Evolutionary conservation across 2,888 invertebrate genomes (phyloP).

Genomic region (Thecocarcelia acutangulata): DNA sequence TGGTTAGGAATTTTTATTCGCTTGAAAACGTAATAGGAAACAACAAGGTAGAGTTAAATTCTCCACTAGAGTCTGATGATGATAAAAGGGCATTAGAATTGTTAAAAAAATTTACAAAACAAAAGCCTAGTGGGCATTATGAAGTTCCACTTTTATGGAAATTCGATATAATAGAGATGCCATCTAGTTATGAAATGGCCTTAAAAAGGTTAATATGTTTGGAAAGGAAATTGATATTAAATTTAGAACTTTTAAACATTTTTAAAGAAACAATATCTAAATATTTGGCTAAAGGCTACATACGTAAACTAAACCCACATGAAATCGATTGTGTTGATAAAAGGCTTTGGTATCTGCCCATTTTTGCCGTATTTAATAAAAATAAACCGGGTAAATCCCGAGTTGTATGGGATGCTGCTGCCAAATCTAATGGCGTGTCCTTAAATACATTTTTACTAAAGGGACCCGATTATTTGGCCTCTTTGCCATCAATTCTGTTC

Average conservation of each 20-base stretch:
- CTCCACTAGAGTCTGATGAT: background rate
- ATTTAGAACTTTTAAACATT: slow-evolving; percentile 1
- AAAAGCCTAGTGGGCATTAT: slow-evolving; percentile 16
- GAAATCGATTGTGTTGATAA: slow-evolving; percentile 4
- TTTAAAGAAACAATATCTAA: slow-evolving; percentile 25
- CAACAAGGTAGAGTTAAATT: background rate
- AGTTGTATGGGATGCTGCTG: slow-evolving; percentile 60
- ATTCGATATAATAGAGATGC: slow-evolving; percentile 7
- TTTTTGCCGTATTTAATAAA: slow-evolving; percentile 39
- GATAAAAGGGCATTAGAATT: slow-evolving; percentile 17
- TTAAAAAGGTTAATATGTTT: slow-evolving; percentile 26
- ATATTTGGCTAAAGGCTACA: slow-evolving; percentile 23
- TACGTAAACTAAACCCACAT: background rate
- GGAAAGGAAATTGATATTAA: slow-evolving; percentile 13
- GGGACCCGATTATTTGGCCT: slow-evolving; percentile 47
- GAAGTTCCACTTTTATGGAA: slow-evolving; percentile 10
- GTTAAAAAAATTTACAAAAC: background rate
- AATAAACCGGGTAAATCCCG: slow-evolving; percentile 42
- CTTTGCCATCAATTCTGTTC: slow-evolving; percentile 34
- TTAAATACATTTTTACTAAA: slow-evolving; percentile 55
- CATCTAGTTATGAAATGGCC: slow-evolving; percentile 37
- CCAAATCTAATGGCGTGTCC: slow-evolving; percentile 37
- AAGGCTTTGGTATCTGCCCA: slow-evolving; percentile 34
- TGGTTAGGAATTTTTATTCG: slow-evolving; percentile 29
- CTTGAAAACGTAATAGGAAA: slow-evolving; percentile 17